These are phyloP conservation scores for Ochotona princeps DNA, from an alignment of 2,113 vertebrate genomes.

Conservation along the genomic window DNA sequence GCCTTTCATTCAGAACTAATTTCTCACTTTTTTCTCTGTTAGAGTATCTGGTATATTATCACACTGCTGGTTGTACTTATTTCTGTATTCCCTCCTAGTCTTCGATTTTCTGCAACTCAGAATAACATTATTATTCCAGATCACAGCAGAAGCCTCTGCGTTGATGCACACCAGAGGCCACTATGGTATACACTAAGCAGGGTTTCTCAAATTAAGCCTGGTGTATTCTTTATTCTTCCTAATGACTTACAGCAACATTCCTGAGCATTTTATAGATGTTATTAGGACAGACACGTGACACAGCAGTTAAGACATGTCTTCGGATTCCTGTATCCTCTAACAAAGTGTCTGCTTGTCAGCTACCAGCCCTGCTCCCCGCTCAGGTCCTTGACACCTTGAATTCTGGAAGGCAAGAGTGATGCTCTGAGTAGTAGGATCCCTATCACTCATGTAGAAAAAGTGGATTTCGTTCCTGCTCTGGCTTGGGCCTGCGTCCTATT, in stretches of 20 bases:
- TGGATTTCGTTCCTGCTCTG: too few species aligned
- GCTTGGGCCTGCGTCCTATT: too few species aligned
- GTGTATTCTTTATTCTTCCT: not conserved
- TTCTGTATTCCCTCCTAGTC: not conserved
- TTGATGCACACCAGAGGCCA: not conserved
- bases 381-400: too few species aligned
- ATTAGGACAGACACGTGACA: too few species aligned
- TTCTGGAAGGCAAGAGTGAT: too few species aligned
- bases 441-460: too few species aligned
- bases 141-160: not conserved
- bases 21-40: not conserved
- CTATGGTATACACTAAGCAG: not conserved
- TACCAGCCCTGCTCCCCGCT: too few species aligned
- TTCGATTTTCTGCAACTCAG: not conserved
- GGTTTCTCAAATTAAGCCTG: not conserved
- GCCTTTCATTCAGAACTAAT: conserved; percentile 26
- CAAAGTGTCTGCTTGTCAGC: too few species aligned
- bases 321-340: too few species aligned
- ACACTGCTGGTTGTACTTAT: not conserved
- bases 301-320: too few species aligned
- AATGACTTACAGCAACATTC: not conserved
- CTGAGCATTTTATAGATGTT: not conserved
- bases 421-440: too few species aligned
- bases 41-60: not conserved
- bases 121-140: not conserved